Evolutionary conservation across 2,113 vertebrate species (phyloP).

Genomic region (Rhagologus leucostigma): DNA sequence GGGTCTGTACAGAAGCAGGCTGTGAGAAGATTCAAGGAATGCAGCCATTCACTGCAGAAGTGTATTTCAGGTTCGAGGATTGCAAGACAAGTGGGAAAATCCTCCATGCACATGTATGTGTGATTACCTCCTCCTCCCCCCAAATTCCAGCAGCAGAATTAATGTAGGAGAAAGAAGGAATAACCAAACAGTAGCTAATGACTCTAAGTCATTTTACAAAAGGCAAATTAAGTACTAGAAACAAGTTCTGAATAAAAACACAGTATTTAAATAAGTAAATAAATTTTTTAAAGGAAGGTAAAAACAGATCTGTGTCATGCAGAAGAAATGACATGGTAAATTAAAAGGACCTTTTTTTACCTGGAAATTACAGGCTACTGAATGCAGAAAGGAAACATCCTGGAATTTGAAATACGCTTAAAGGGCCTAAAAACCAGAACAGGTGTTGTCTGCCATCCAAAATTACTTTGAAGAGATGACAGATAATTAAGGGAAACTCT

Average conservation of each 20-base stretch:
- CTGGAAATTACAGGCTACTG: background rate
- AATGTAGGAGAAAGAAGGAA: background rate
- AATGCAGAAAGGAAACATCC: background rate
- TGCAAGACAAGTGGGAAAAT: background rate
- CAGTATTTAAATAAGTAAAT: background rate
- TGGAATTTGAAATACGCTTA: slow-evolving; percentile 6
- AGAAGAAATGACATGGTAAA: background rate
- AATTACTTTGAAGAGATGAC: background rate
- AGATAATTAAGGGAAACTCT: background rate
- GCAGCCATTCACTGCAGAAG: background rate
- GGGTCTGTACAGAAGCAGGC: background rate
- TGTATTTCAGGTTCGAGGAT: background rate
- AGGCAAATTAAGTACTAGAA: background rate
- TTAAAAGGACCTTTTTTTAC: background rate
- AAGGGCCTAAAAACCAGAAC: background rate
- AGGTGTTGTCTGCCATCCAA: background rate
- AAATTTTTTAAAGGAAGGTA: background rate
- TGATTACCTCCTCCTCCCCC: background rate
- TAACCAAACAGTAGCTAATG: background rate
- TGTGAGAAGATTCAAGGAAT: background rate
- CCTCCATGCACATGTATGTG: background rate
- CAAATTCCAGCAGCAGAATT: background rate
- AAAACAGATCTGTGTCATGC: background rate
- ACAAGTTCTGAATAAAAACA: background rate
- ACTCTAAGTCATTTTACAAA: background rate